phyloP scores from a whole-genome alignment of 2,113 vertebrate species.

The Conger conger region DNA sequence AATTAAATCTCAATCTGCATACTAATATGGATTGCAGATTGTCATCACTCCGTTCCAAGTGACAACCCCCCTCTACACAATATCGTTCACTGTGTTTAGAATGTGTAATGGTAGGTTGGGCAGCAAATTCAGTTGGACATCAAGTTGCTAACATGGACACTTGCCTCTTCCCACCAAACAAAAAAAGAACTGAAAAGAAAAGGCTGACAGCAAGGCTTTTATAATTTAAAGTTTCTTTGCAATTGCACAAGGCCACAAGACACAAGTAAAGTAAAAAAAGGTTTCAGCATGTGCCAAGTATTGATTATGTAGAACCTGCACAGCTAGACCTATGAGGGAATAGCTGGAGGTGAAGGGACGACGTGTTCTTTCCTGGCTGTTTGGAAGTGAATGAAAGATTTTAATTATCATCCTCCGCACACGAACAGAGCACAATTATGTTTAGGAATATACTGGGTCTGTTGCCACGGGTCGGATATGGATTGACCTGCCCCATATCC shows the following conservation, averaged over 20 bases:
- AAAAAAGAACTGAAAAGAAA: slow-evolving; percentile 31
- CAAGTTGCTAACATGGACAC: background rate
- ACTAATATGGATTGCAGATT: slow-evolving; percentile 28
- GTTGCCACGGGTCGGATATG: no score
- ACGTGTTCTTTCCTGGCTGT: no score
- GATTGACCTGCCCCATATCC: no score
- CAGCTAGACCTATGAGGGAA: no score
- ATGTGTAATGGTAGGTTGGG: slow-evolving; percentile 11
- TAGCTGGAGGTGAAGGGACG: no score
- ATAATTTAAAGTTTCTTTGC: slow-evolving; percentile 49
- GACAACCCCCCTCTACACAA: slow-evolving; percentile 18
- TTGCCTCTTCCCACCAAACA: background rate
- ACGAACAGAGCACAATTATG: no score
- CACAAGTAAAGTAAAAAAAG: slow-evolving; percentile 23
- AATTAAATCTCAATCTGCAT: slow-evolving; percentile 13
- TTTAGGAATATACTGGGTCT: no score
- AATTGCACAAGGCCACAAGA: slow-evolving; percentile 53
- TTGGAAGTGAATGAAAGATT: no score
- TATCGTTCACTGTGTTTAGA: slow-evolving; percentile 11
- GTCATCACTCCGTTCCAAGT: slow-evolving; percentile 25
- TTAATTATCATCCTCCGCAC: no score
- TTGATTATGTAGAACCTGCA: no score
- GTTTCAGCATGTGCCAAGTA: slow-evolving; percentile 47
- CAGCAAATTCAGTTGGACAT: background rate
- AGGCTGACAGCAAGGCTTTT: slow-evolving; percentile 10